These are phyloP conservation scores for Rallus crepitans DNA, from an alignment of 2,797 vertebrate species.

Conservation along the genomic window DNA sequence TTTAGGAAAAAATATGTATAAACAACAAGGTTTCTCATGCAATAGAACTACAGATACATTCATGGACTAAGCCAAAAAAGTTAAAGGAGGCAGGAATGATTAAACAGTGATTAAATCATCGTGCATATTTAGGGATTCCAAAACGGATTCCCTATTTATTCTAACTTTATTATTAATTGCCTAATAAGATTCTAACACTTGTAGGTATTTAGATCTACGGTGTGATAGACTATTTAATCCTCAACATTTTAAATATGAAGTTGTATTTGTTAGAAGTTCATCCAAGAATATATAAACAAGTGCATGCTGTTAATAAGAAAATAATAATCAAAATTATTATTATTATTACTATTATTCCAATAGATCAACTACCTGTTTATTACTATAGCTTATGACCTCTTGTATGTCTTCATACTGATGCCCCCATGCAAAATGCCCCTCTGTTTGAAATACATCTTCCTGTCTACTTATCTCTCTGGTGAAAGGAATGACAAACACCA, in stretches of 20 bases:
- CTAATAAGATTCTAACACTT: not conserved
- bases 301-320: not conserved
- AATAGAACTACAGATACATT: not conserved
- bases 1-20: not conserved
- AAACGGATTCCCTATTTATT: not conserved
- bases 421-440: not conserved
- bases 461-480: not conserved
- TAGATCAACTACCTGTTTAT: not conserved
- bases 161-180: not conserved
- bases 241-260: not conserved
- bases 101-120: not conserved
- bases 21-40: not conserved
- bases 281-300: not conserved
- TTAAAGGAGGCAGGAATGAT: not conserved
- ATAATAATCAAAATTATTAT: no score
- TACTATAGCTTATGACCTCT: not conserved
- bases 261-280: not conserved
- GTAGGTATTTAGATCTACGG: not conserved
- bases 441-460: not conserved
- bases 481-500: not conserved
- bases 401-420: not conserved
- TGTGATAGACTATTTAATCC: not conserved
- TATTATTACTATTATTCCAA: not conserved
- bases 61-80: not conserved
- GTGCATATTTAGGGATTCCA: not conserved